Evolutionary conservation across 2,888 invertebrate species (phyloP), one percentile per base, ranked within the genome.

Genomic region (Cosmorhoe ocellata): DNA sequence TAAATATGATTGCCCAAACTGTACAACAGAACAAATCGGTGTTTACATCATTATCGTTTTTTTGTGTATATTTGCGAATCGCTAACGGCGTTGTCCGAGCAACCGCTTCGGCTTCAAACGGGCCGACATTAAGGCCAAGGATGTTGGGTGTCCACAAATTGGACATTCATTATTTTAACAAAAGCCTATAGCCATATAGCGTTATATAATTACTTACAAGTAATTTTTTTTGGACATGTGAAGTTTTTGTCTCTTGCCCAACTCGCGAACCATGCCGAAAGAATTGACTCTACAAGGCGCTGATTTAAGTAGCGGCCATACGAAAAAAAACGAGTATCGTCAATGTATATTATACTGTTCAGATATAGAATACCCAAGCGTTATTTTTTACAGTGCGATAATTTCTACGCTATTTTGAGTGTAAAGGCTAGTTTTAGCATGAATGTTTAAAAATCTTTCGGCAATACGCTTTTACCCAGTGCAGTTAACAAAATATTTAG

Each of bases 91-190:
- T 66, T 59, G 67, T 61, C 59, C 64, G 64, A 64, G 66, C 69
- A 69, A 69, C 70, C 73, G 73, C 80, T 75, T 81, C 82, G 81
- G 73, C 80, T 75, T 81, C 82, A 81, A 84, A 85, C 77, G 68
- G 61, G 61, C 81, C 77, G 80, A 66, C 79, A 83, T 82, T 84
- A 81, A 81, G 79, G 83, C 75, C 84, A 83, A 83, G 81, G 84
- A 79, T 79, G 57, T 66, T 76, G 66, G 63, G 67, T 76, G 67
- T 67, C 63, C 71, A 78, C 77, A 78, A 79, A 81, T 83, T 81
- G 76, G 76, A 72, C 75, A 74, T 80, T 83, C 81, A 78, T 81
- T 80, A 80, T 78, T 73, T 79, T 77, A 79, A 80, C 79, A 84
- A 83, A 84, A 84, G 75, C 69, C 69, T 76, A 75, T 72, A 77